Base-by-base conservation (phyloP, 2,113 vertebrate species). In the Pitta sordida region DNA sequence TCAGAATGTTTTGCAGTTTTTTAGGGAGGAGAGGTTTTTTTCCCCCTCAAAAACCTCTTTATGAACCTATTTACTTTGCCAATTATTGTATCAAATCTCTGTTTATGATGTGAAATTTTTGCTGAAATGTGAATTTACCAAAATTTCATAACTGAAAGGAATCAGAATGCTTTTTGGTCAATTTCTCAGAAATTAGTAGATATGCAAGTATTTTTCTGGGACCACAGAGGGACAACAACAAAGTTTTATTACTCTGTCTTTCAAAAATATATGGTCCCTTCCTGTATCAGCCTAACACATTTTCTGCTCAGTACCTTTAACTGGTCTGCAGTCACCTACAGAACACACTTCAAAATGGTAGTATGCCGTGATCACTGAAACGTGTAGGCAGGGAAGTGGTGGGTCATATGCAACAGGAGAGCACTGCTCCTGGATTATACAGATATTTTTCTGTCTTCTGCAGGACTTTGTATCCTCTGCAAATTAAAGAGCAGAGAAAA, bases 1-100 rank as follows among this genome's bases (percentile, higher is more conserved):
- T 93, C 36, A 75, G 34, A 88, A 39, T n/a, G 4, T 18, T 65
- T 43, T 7, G 18, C 9, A 1, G 0, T 41, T 52, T 70, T 56
- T 14, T 8, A 0, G 2, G 22, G 3, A 1, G 10, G 1, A 15
- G 3, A 14, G 2, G 6, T 49, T 29, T 29, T 77, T 58, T 29
- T 5, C 2, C 6, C 4, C 14, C 13, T 75, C 49, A 76, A 67
- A 91, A 58, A 44, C 27, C 7, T 64, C 4, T 52, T 60, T 23
- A 44, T 41, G 1, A 82, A 3, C 20, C 6, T 41, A 37, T 79
- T n/a, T 78, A 59, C 34, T 90, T 75, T 64, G 17, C 7, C 23
- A 82, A 21, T 37, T n/a, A n/a, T n/a, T n/a, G n/a, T n/a, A 46
- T 24, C 6, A 71, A 67, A 51, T 7, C 4, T 63, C 5, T 60